Conservation (phyloP, 2,888 invertebrate species). For the Taenaris catops region DNA sequence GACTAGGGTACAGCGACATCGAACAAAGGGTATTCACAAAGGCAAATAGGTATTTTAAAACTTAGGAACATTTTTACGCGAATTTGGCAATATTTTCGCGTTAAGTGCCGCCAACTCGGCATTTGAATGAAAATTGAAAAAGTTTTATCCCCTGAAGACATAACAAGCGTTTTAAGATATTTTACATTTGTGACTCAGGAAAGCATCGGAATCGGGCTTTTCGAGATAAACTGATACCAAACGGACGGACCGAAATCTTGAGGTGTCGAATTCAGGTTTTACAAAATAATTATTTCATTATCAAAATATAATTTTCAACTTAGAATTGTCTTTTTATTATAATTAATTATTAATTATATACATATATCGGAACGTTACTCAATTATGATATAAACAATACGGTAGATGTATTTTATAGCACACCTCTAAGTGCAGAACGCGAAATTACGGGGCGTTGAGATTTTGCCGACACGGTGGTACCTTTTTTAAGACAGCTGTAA, state of each 20-base stretch:
- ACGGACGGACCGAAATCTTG: constrained; percentile 3
- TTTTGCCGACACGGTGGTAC: too few species aligned
- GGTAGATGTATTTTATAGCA: too few species aligned
- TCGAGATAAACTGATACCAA: constrained; percentile 10
- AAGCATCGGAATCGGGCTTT: constrained; percentile 9
- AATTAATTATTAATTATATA: too few species aligned
- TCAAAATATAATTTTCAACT: too few species aligned
- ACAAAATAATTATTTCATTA: too few species aligned
- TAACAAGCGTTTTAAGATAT: constrained; percentile 42
- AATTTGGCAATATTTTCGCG: constrained; percentile 41
- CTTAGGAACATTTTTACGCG: constrained; percentile 29
- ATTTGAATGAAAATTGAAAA: constrained; percentile 69
- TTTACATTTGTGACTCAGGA: constrained; percentile 22
- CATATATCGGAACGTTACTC: too few species aligned
- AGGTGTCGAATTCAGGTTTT: constrained; percentile 3
- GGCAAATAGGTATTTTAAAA: constrained; percentile 25
- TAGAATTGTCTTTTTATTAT: too few species aligned
- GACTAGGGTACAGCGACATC: too few species aligned
- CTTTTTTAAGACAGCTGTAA: too few species aligned
- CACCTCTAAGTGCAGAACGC: too few species aligned
- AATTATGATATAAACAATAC: too few species aligned
- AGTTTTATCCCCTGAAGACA: constrained; percentile 49
- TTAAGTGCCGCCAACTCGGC: constrained; percentile 41
- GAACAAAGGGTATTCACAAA: constrained; percentile 8
- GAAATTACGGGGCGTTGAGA: too few species aligned